Conservation (phyloP, 2,797 vertebrate genomes). For the Etheostoma perlongum region DNA sequence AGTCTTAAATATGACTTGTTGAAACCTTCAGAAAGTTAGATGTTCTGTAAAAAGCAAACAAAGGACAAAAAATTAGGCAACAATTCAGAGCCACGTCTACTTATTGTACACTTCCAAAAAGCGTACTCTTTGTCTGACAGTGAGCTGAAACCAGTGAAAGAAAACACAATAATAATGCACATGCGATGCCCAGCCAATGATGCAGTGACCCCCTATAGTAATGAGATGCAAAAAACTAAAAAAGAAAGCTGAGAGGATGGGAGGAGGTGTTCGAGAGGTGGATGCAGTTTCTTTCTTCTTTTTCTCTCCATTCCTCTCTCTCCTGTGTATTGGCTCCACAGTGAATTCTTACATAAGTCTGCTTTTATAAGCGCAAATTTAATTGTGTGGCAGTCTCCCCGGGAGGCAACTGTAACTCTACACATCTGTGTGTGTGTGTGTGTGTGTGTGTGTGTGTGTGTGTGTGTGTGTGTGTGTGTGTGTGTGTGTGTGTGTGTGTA, state of each 20-base stretch:
- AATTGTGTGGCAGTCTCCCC: conserved; percentile 65
- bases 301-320: conserved; percentile 35
- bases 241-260: conserved; percentile 17
- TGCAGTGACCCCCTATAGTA: neutral
- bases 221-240: conserved; percentile 1
- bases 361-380: conserved; percentile 72
- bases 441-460: neutral
- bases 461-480: neutral
- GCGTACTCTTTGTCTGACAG: neutral
- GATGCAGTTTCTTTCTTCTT: conserved; percentile 17
- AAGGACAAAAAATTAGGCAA: no score
- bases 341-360: conserved; percentile 79
- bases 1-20: no score
- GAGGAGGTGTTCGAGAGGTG: conserved; percentile 55
- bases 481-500: neutral
- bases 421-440: conserved; percentile 16
- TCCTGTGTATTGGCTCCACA: conserved; percentile 56
- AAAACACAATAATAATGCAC: neutral
- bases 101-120: neutral
- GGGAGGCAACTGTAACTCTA: conserved; percentile 44
- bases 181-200: neutral
- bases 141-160: conserved; percentile 12
- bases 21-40: no score
- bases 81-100: no score
- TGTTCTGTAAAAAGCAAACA: neutral